Base-by-base conservation (phyloP, 2,113 vertebrate genomes). In the Zeus faber region DNA sequence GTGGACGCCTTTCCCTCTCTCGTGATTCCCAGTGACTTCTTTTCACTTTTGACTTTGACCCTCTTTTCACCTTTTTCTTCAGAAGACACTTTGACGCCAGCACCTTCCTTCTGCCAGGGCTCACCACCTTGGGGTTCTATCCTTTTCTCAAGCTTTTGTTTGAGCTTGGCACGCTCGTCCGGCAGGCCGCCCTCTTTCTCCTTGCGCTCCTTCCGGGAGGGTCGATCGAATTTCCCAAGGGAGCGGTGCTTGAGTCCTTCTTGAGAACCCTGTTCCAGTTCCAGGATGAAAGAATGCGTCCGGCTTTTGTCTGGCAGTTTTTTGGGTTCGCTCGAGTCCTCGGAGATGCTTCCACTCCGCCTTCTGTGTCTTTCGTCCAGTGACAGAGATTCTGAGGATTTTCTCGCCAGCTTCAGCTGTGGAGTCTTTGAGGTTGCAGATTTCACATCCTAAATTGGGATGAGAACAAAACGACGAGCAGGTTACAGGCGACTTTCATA, bases 1-100 rank as follows among this genome's bases (percentile, higher is more conserved):
- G 71, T 20, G 23, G 61, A 83, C 58, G 77, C 79, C 21, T 77
- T 82, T 14, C 80, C 88, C 49, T 97, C 95, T 85, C 85, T 92
- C 49, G 81, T 71, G 4, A 81, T 74, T 43, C 78, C 61, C 0
- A 86, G 81, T 24, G 77, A 39, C 76, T 93, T 97, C 76, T 89
- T 89, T 47, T 99, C 96, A 44, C 65, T 90, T 83, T 91, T 91
- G 21, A 89, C 84, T 67, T 94, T 98, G n/a, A 68, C 82, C 74
- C 93, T 99, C 54, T 89, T 91, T 70, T 97, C 95, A 6, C 71
- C 54, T 84, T 89, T 94, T 16, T 98, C 95, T 48, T 97, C 96
- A 26, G 78, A 83, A 0, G 83, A 76, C 27, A 62, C 54, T 61
- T 89, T 95, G 9, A 61, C 84, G 18, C 88, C 82, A 46, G 66